Percentiles rank a stretch among this genome's conserved stretches.
These are phyloP conservation scores for Vanessa atalanta DNA, from an alignment of 1,140 invertebrate genomes.

Conservation along the genomic window DNA sequence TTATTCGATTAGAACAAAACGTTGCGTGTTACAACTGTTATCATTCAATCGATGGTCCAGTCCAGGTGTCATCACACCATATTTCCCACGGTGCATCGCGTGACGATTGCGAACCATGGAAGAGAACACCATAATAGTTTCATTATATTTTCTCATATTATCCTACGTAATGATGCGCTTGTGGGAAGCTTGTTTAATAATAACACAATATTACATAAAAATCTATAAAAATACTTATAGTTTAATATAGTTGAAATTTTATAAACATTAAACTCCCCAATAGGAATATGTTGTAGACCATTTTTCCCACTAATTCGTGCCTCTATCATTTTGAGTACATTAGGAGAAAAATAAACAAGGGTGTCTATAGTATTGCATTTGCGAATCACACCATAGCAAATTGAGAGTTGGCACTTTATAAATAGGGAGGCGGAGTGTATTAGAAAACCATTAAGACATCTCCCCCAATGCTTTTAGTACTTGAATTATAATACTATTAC, in stretches of 20 bases:
- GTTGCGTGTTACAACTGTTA: slow-evolving; percentile 26
- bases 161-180: slow-evolving; percentile 20
- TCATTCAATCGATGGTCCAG: slow-evolving; percentile 36
- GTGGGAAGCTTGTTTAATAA: background rate
- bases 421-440: slow-evolving; percentile 62
- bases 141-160: slow-evolving; percentile 21
- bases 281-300: background rate
- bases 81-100: slow-evolving; percentile 60
- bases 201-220: background rate
- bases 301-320: background rate
- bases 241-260: too few species aligned
- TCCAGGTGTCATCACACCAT: slow-evolving; percentile 49
- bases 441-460: slow-evolving; percentile 66
- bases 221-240: too few species aligned
- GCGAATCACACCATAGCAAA: slow-evolving; percentile 72
- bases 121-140: slow-evolving; percentile 22
- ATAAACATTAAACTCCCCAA: too few species aligned
- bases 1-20: slow-evolving; percentile 2
- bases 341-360: slow-evolving; percentile 57
- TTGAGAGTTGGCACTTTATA: slow-evolving; percentile 61
- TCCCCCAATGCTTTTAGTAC: slow-evolving; percentile 40
- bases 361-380: slow-evolving; percentile 48
- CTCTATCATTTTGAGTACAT: slow-evolving; percentile 12
- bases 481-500: slow-evolving; percentile 21
- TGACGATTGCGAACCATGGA: slow-evolving; percentile 48